Evolutionary conservation across 2,113 vertebrate genomes (phyloP), one percentile per base, ranked within the genome.

Genomic region (Callionymus lyra): DNA sequence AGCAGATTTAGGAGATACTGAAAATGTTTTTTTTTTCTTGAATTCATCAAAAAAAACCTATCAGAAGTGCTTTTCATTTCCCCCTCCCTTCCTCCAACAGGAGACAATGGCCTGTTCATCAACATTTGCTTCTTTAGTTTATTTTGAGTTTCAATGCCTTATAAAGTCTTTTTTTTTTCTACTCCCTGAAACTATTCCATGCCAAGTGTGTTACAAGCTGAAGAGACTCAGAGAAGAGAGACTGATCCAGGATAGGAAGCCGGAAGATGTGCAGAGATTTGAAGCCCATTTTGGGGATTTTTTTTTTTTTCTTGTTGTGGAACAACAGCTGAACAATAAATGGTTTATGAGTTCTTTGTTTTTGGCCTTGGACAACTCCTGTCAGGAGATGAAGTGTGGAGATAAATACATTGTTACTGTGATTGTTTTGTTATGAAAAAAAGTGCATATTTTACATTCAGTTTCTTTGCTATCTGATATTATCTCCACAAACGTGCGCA

Each of bases 1-100:
- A 78, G 77, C 77, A 77, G 70, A 84, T 75, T 75, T 63, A 66
- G 64, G 68, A 76, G 65, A 82, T 77, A 74, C 72, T 66, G 63
- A 82, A 74, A 65, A 59, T 54, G 14, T 16, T 33, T 12, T 33
- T 68, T 74, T 76, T 81, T 84, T 80, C 77, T 84, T 70, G 65
- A 77, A 77, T 82, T 84, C 81, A 81, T 75, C 79, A 27, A 35
- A 83, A 59, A 74, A 70, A 78, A 74, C 77, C 66, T 77, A 70
- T 77, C 74, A 79, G 65, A 86, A 86, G 84, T 88, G 85, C 84
- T 85, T 86, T 86, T 85, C 83, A 82, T 86, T 86, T 85, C 77
- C 72, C 76, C 33, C 44, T 80, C 64, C 61, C 60, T 60, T 65
- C 68, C 67, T 75, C 68, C 60, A 73, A 61, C 47, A 63, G 81